A percentile compares a stretch with the other conserved stretches of the same genome.
Conservation (phyloP, 2,888 invertebrate species). For the Poecilus cupreus region DNA sequence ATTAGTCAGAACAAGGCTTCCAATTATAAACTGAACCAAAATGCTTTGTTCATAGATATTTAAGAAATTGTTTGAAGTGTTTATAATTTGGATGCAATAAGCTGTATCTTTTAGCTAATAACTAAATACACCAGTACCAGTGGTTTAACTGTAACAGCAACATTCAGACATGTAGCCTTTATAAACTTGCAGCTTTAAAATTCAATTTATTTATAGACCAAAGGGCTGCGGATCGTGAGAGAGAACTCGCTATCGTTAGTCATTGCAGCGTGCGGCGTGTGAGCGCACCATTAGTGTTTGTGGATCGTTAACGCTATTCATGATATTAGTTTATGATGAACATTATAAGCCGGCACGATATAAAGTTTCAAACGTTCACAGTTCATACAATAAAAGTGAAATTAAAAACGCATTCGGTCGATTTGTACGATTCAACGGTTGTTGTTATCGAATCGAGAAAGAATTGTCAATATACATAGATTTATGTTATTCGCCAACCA, state of each 20-base stretch:
- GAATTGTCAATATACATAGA: constrained; percentile 25
- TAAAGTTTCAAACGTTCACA: constrained; percentile 48
- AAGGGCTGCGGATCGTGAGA: neutral
- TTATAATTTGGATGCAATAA: neutral
- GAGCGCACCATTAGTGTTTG: constrained; percentile 51
- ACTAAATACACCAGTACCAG: neutral
- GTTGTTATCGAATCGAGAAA: constrained; percentile 10
- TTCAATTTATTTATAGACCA: constrained; percentile 27
- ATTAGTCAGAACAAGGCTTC: too few relatives aligned
- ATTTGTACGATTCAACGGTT: neutral
- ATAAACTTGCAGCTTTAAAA: constrained; percentile 30
- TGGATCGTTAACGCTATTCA: constrained; percentile 58
- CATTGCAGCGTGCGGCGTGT: constrained; percentile 6
- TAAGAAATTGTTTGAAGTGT: too few relatives aligned
- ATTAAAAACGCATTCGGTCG: constrained; percentile 43
- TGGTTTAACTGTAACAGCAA: constrained; percentile 20
- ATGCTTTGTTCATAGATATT: too few relatives aligned
- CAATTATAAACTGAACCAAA: too few relatives aligned
- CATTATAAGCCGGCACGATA: constrained; percentile 34
- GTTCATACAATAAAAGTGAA: constrained; percentile 54
- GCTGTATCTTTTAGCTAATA: neutral
- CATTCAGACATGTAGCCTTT: constrained; percentile 23
- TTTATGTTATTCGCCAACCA: constrained; percentile 50
- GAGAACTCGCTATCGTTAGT: constrained; percentile 26
- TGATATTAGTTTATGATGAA: constrained; percentile 58